Base-by-base conservation (phyloP, 37 sponge, comb jelly and placozoan species). In the Crambe crambe region DNA sequence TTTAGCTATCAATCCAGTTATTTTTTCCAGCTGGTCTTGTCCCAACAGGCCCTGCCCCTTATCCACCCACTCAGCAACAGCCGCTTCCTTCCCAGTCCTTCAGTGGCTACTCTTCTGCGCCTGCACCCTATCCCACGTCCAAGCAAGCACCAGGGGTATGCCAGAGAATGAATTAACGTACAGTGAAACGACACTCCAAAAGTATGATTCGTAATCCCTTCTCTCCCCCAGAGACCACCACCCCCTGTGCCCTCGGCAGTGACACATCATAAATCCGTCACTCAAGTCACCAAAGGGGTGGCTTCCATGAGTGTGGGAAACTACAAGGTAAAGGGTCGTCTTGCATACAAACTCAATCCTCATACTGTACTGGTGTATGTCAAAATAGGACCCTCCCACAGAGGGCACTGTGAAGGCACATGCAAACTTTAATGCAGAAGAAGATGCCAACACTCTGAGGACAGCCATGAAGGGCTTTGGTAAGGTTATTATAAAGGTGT, bases 401-500 rank as follows among this genome's bases (percentile, higher is more conserved):
- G 66, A 86, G 23, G 85, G 88, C 10, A 94, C 91, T 0, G 76
- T 94, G 58, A 80, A 79, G 70, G 87, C 91, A 9, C 58, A 31
- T 56, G 21, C 56, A 21, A 27, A 47, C 1, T 95, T 95, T 43
- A 47, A 86, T 79, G 72, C 84, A 56, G 96, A 95, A 70, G 67
- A 62, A 23, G 96, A 95, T 78, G 76, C 81, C 21, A 65, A 74
- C 21, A 80, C 70, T 5, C 79, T 95, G 22, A 51, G 87, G 58
- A 89, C 32, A 25, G 96, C 96, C 42, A 92, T 95, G 87, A 92
- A 92, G 22, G 96, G 96, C 56, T 65, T 91, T 56, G 87, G 87
- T 89, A 63, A 54, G 83, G 2, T 17, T 17, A 72, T 27, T 21
- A 9, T n/a, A 12, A 47, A 12, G 51, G 51, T 47, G 51, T 47